Conservation (phyloP, 1,140 invertebrate genomes). For the Drosophila nebulosa region DNA sequence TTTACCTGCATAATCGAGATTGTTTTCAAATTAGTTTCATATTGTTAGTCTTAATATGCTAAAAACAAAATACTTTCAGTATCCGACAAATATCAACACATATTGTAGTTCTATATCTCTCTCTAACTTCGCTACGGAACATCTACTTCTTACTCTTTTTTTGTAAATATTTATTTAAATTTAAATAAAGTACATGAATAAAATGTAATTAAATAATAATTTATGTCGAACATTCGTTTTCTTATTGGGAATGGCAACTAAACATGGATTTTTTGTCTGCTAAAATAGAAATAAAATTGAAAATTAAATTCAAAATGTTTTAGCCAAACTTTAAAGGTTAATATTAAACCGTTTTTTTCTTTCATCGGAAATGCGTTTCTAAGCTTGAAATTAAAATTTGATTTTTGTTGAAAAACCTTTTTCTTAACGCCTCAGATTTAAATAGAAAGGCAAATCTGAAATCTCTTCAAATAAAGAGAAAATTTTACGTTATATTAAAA, state of each 20-base stretch:
- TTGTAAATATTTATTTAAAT: constrained; percentile 79
- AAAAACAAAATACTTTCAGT: constrained; percentile 22
- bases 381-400: no score
- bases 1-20: constrained; percentile 35
- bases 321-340: no score
- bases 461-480: no score
- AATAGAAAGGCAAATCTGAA: no score
- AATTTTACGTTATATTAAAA: no score
- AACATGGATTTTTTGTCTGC: no score
- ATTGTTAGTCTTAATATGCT: constrained; percentile 40
- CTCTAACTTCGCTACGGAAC: neutral
- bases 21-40: constrained; percentile 71
- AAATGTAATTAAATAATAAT: constrained; percentile 38
- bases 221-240: neutral
- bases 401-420: no score
- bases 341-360: no score
- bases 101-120: constrained; percentile 42
- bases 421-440: no score
- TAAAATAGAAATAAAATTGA: no score
- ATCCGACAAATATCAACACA: constrained; percentile 31
- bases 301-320: no score
- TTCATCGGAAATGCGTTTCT: no score
- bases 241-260: neutral
- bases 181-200: constrained; percentile 72
- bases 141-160: constrained; percentile 55